Evolutionary conservation across 2,888 invertebrate species (phyloP).

Genomic region (Sceliomorpha sp.): DNA sequence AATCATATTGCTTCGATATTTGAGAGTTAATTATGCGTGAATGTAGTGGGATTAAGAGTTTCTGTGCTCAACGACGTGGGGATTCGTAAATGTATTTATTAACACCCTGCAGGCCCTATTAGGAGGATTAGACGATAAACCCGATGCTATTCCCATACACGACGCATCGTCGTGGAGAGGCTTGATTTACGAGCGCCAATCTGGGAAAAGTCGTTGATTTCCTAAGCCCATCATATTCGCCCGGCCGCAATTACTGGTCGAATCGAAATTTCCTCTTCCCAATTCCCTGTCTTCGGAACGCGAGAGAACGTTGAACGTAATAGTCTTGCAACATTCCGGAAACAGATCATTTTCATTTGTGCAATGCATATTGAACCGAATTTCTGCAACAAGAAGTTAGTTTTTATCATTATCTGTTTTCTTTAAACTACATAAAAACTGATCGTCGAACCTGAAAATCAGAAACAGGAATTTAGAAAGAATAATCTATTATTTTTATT

Average conservation of each 20-base stretch:
- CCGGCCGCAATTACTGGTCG: constrained; percentile 32
- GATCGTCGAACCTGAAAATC: neutral
- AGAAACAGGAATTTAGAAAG: neutral
- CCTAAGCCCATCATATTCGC: constrained; percentile 23
- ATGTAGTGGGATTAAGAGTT: constrained; percentile 43
- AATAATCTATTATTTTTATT: no score
- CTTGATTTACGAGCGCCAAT: constrained; percentile 55
- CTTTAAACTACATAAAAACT: neutral
- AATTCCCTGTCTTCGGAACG: constrained; percentile 17
- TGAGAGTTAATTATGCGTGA: constrained; percentile 50
- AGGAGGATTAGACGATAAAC: constrained; percentile 55
- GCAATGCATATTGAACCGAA: neutral
- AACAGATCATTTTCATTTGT: neutral
- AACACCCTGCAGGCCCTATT: constrained; percentile 51
- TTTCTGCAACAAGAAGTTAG: neutral
- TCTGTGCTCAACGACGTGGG: constrained; percentile 22
- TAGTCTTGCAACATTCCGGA: constrained; percentile 7
- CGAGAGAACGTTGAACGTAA: constrained; percentile 7
- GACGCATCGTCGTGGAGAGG: constrained; percentile 39
- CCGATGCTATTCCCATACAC: constrained; percentile 42
- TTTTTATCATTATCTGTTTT: neutral
- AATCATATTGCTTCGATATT: constrained; percentile 45
- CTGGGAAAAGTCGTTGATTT: constrained; percentile 49
- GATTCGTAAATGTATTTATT: constrained; percentile 62
- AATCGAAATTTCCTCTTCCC: constrained; percentile 37